These are phyloP conservation scores for Oeneis ivallda DNA, from an alignment of 2,888 invertebrate genomes.

Conservation along the genomic window DNA sequence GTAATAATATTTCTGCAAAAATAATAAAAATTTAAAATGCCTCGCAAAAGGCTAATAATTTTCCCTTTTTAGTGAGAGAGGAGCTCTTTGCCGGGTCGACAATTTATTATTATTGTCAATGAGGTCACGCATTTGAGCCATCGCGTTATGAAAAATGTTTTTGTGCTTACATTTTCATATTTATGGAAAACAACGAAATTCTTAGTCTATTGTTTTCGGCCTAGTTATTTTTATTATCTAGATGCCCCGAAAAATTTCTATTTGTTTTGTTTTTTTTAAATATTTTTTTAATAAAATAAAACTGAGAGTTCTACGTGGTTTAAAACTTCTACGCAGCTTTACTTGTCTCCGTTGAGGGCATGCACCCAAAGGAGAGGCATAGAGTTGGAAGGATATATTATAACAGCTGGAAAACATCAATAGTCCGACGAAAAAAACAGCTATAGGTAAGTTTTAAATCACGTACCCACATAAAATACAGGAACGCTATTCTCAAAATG, in stretches of 20 bases:
- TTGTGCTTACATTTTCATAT: background rate
- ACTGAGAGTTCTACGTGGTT: no score
- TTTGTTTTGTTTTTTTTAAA: no score
- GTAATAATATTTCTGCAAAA: background rate
- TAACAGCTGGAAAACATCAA: no score
- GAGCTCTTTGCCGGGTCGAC: background rate
- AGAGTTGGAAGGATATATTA: no score
- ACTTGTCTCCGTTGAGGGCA: no score
- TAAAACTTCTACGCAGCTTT: no score
- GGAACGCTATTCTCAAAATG: constrained; percentile 11
- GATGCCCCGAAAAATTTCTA: no score
- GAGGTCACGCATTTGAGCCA: background rate
- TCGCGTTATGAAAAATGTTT: background rate
- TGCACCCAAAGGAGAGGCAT: no score
- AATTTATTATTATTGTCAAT: constrained; percentile 5
- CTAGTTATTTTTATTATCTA: no score
- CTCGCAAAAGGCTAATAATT: background rate
- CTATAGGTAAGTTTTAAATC: background rate
- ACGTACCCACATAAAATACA: background rate
- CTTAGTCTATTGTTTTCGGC: background rate
- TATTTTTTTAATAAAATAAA: no score
- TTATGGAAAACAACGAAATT: background rate
- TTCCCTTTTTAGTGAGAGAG: background rate
- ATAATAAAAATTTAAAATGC: background rate
- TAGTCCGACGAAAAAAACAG: no score